Evolutionary conservation across 1,140 invertebrate species (phyloP), one percentile per base, ranked within the genome.

Genomic region (Araneus ventricosus): DNA sequence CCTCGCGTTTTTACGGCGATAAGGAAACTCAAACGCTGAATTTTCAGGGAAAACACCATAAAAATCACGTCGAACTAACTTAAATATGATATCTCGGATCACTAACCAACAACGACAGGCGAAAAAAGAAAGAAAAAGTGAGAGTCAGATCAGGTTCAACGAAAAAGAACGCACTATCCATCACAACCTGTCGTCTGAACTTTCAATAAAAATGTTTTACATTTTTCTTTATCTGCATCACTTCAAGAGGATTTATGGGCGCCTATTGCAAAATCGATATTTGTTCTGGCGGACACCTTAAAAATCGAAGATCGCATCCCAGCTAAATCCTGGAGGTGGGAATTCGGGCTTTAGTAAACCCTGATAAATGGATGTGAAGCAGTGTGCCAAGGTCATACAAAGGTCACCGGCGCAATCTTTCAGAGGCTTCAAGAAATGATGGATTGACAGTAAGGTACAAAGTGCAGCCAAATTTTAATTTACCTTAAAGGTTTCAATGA

Each of bases 171-270:
- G 27, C 20, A 20, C 70, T 75, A 75, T 75, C 70, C 27, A 75
- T 75, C 70, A 75, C 14, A 75, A 37, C 34, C 70, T 75, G 70
- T 75, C 70, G 34, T 37, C 70, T 4, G 70, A 52, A 75, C 34
- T 75, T 75, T 75, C 70, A 75, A 75, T 75, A 75, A 75, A 75
- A 75, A 75, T 75, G 70, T 75, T 75, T 75, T 75, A 75, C 70
- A 75, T 75, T 75, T 75, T 75, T 75, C 67, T 75, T 75, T 75
- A 75, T 34, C 70, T 75, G 27, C 70, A 75, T 75, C 70, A 4
- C 70, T 34, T 75, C 70, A 34, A 17, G 3, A 37, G 70, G 34
- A 75, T 75, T 75, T 75, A 75, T 75, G 70, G 30, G 8, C 2
- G 30, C 4, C 27, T 75, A 75, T 75, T 75, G 70, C 70, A 75